phyloP scores from a whole-genome alignment of 2,113 vertebrate genomes.

The Pionites leucogaster region DNA sequence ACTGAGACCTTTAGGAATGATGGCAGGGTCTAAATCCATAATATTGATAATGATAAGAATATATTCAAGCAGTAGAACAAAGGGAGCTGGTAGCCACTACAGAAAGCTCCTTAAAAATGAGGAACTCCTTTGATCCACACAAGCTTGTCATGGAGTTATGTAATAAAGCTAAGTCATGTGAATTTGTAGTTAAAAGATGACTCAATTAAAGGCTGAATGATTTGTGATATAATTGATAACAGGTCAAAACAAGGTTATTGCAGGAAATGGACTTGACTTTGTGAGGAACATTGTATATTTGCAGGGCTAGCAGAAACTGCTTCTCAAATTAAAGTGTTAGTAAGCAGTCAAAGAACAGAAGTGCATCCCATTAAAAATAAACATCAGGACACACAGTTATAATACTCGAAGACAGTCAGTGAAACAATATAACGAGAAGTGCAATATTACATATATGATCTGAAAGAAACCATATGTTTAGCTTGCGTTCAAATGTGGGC shows the following conservation, averaged over 20 bases:
- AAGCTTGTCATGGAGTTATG: neutral
- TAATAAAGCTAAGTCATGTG: conserved; percentile 49
- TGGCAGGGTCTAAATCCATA: neutral
- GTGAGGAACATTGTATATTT: conserved; percentile 53
- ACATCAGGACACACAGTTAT: neutral
- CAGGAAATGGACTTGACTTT: conserved; percentile 65
- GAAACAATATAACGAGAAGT: neutral
- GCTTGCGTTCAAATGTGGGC: neutral
- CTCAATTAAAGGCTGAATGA: conserved; percentile 60
- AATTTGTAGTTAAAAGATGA: conserved; percentile 55
- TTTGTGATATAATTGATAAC: conserved; percentile 57
- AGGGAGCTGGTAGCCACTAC: neutral
- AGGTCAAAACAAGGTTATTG: conserved; percentile 63
- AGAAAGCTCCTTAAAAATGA: conserved; percentile 13
- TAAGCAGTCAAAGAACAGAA: conserved; percentile 54
- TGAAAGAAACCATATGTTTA: neutral
- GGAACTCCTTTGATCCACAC: neutral
- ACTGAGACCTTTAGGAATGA: neutral
- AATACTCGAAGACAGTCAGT: neutral
- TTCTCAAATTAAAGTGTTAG: conserved; percentile 57
- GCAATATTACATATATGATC: neutral
- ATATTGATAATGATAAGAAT: neutral
- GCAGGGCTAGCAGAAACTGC: conserved; percentile 33
- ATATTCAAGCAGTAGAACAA: neutral
- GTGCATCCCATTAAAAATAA: conserved; percentile 49